phyloP scores from a whole-genome alignment of 2,113 vertebrate genomes.

The Otus sunia region DNA sequence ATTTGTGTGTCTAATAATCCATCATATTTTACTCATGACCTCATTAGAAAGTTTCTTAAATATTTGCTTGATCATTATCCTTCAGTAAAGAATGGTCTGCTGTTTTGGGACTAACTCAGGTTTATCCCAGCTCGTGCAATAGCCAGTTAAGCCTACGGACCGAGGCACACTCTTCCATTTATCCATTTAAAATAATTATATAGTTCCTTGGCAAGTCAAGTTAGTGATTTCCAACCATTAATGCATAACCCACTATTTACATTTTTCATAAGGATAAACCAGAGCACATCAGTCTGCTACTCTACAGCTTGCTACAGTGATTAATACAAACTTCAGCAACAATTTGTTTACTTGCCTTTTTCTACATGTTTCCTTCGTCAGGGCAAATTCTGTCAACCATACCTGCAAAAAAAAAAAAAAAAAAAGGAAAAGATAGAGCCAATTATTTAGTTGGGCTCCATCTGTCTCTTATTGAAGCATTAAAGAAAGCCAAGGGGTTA shows the following conservation, averaged over 20 bases:
- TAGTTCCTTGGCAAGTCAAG: neutral
- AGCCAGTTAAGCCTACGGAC: neutral
- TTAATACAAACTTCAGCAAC: neutral
- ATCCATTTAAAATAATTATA: neutral
- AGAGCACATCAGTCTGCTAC: neutral
- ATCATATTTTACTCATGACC: neutral
- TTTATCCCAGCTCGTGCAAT: neutral
- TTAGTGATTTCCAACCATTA: neutral
- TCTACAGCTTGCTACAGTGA: neutral
- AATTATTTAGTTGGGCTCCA: neutral
- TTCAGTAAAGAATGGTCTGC: neutral
- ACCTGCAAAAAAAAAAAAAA: neutral
- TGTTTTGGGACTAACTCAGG: neutral
- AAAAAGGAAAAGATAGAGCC: neutral
- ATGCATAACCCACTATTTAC: neutral
- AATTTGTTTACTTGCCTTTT: neutral
- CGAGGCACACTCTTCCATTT: neutral
- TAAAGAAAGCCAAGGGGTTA: neutral
- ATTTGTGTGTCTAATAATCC: neutral
- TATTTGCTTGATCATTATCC: neutral
- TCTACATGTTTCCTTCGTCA: neutral
- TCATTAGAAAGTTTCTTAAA: slow-evolving; percentile 5
- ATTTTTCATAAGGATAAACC: neutral
- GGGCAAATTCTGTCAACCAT: neutral
- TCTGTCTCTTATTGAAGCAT: neutral